Base-by-base conservation (phyloP, 2,888 invertebrate genomes). In the Serripes groenlandicus region DNA sequence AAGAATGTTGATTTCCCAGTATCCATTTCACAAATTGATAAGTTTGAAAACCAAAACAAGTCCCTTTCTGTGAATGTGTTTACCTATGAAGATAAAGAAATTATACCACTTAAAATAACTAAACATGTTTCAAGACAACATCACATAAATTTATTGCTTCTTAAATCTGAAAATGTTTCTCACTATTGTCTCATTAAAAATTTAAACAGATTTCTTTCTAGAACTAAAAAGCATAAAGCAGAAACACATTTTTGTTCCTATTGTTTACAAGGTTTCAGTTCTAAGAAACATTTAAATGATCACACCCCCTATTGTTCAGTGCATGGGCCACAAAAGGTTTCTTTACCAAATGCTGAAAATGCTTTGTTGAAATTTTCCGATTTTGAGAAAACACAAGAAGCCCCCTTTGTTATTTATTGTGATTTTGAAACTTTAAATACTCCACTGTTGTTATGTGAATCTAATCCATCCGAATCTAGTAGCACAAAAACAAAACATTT, bases 121-220 rank as follows among this genome's bases (percentile, higher is more conserved):
- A 72, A 37, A 42, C 15, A 42, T 56, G 26, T 26, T 18, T 4
- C 35, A 1, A 72, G 58, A 72, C 26, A n/a, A 15, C 54, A 70
- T 32, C 28, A 32, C 21, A 69, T 66, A 28, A 37, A 82, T 71
- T 71, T 78, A 64, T 37, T 82, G 26, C 49, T 75, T n/a, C 68
- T 82, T 56, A 78, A 72, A 70, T 71, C 60, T 30, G 78, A 62
- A 54, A 66, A 77, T 21, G 69, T 42, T 21, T 54, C 80, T n/a
- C 86, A 87, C 52, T 86, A 86, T 69, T 76, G 76, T 71, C 72
- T 82, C 21, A 86, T 86, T 42, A 79, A 28, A 28, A 52, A 86
- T 73, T 66, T 86, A 7, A 84, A 86, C 54, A 30, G 80, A 21
- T 86, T 84, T 52, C 54, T 86, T 30, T 84, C 52, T 62, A 30